Evolutionary conservation across 2,113 vertebrate species (phyloP).

Genomic region (Spilogale gracilis): DNA sequence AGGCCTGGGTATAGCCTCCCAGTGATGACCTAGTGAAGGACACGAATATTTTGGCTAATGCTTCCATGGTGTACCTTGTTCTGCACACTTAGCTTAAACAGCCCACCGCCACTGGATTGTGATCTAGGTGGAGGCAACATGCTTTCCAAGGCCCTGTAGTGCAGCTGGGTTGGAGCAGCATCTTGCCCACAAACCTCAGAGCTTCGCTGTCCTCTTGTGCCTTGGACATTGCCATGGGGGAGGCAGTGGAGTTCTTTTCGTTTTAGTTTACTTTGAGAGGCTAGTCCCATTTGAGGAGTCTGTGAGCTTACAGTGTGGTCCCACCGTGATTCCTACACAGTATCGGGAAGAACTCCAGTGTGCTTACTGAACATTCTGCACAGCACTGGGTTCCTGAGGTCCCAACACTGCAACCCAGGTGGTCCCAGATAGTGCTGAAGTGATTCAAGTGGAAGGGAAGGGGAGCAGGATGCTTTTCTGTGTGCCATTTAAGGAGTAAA

Average conservation of each 20-base stretch:
- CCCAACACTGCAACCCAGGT: fast-evolving
- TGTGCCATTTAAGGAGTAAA: neutral
- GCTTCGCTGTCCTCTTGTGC: neutral
- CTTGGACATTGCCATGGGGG: neutral
- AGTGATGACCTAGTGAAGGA: neutral
- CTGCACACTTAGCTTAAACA: neutral
- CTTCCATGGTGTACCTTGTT: neutral
- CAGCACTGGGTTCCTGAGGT: too few relatives aligned
- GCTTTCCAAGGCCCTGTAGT: neutral
- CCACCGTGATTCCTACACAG: neutral
- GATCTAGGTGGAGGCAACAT: neutral
- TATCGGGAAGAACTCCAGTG: fast-evolving
- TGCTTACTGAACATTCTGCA: neutral
- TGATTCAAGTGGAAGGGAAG: too few relatives aligned
- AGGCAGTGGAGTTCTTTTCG: neutral
- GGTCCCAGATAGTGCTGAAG: neutral
- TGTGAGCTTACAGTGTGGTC: fast-evolving
- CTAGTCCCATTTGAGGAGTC: neutral
- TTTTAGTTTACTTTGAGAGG: neutral
- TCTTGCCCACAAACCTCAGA: neutral
- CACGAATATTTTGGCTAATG: neutral
- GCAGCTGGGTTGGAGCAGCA: neutral
- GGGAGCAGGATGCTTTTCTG: neutral
- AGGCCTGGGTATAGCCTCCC: neutral
- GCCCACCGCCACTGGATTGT: neutral